Conservation (phyloP, 2,888 invertebrate genomes). For the Morpho helenor region DNA sequence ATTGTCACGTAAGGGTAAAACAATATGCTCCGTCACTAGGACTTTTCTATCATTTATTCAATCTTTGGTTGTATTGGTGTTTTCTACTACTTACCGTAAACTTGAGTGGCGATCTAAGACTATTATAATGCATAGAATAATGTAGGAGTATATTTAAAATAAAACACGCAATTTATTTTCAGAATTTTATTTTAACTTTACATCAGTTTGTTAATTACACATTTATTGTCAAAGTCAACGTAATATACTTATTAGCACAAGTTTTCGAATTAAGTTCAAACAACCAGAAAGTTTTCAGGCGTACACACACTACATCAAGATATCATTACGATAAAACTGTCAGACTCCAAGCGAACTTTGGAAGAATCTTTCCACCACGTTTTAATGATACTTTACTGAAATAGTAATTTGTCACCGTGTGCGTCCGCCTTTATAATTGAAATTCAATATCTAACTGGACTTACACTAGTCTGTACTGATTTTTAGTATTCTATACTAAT, state of each 20-base stretch:
- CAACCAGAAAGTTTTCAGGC: constrained; percentile 22
- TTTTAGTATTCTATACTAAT: neutral
- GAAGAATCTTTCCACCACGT: neutral
- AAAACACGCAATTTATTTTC: constrained; percentile 33
- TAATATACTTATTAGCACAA: constrained; percentile 58
- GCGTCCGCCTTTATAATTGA: neutral
- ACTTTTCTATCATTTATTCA: too few relatives aligned
- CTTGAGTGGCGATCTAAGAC: too few relatives aligned
- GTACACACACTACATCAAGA: constrained; percentile 15
- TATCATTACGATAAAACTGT: constrained; percentile 11
- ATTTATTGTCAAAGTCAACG: constrained; percentile 79
- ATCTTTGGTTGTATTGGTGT: too few relatives aligned
- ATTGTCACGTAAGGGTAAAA: too few relatives aligned
- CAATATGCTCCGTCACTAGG: too few relatives aligned
- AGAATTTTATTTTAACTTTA: constrained; percentile 62
- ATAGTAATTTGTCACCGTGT: neutral
- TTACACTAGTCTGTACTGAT: constrained; percentile 4
- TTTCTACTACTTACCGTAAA: too few relatives aligned
- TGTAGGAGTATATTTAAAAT: neutral
- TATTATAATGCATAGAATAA: too few relatives aligned
- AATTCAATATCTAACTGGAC: constrained; percentile 1
- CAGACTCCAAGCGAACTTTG: constrained; percentile 5
- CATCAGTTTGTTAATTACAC: constrained; percentile 65
- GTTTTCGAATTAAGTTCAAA: constrained; percentile 36
- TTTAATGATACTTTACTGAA: neutral